Evolutionary conservation across 1,140 invertebrate genomes (phyloP).

Genomic region (Scaptomyza pallida): DNA sequence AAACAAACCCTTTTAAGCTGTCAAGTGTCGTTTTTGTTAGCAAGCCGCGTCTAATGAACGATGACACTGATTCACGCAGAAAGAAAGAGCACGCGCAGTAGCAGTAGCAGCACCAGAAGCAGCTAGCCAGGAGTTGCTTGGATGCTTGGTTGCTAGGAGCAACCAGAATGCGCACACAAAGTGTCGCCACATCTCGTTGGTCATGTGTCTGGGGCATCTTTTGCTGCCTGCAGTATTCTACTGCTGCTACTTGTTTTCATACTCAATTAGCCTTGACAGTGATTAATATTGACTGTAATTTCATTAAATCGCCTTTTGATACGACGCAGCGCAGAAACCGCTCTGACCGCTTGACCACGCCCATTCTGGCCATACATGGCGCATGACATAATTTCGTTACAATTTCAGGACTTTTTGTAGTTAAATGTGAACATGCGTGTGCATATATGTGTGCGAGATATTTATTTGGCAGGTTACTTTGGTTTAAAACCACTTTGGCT

Average conservation of each 20-base stretch:
- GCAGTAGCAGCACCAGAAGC: no score
- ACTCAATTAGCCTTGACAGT: slow-evolving; percentile 79
- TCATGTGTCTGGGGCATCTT: slow-evolving; percentile 16
- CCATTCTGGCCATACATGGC: neutral
- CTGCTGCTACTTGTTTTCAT: slow-evolving; percentile 65
- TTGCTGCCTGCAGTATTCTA: slow-evolving; percentile 25
- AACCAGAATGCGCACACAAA: neutral
- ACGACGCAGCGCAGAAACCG: slow-evolving; percentile 31
- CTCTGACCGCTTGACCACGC: slow-evolving; percentile 19
- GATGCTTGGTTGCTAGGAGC: neutral
- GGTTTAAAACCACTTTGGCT: slow-evolving; percentile 35
- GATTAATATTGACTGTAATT: slow-evolving; percentile 81
- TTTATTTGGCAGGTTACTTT: slow-evolving; percentile 21
- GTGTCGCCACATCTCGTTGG: slow-evolving; percentile 3
- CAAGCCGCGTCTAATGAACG: slow-evolving; percentile 63
- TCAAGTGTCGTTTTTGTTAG: slow-evolving; percentile 64
- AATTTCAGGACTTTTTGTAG: slow-evolving; percentile 17
- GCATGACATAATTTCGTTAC: slow-evolving; percentile 65
- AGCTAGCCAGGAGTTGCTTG: neutral
- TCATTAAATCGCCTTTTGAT: slow-evolving; percentile 79
- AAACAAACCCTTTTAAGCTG: slow-evolving; percentile 74
- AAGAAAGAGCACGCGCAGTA: neutral
- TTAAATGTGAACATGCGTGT: slow-evolving; percentile 5
- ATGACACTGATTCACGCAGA: slow-evolving; percentile 59
- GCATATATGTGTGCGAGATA: slow-evolving; percentile 17